Evolutionary conservation across 2,113 vertebrate genomes (phyloP).

Genomic region (Chelonoidis abingdonii): DNA sequence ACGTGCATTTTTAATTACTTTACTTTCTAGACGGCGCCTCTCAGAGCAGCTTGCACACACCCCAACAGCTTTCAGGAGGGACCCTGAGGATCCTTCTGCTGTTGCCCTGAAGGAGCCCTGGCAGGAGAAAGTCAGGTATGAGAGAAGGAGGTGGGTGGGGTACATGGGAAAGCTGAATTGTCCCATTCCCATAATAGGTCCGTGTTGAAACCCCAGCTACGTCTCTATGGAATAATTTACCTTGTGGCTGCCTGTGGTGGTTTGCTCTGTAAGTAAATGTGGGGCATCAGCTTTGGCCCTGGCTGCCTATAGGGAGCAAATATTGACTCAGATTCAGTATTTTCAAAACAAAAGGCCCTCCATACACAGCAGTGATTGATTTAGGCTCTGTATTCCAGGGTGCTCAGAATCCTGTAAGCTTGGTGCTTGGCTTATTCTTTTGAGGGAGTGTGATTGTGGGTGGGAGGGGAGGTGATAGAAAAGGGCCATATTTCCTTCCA

Average conservation of each 20-base stretch:
- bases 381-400: background rate
- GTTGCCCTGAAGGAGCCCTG: constrained; percentile 98
- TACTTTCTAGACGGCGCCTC: constrained; percentile 84
- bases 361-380: background rate
- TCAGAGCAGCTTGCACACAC: constrained; percentile 95
- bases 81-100: constrained; percentile 95
- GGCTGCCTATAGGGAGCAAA: rapidly evolving
- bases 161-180: rapidly evolving
- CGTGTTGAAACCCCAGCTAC: rapidly evolving
- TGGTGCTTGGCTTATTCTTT: background rate
- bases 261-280: rapidly evolving
- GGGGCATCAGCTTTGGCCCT: rapidly evolving
- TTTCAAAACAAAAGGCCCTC: background rate
- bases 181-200: rapidly evolving
- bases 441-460: background rate
- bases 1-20: rapidly evolving
- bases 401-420: background rate
- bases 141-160: background rate
- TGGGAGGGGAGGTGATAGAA: background rate
- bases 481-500: background rate
- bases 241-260: background rate
- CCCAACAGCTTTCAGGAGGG: constrained; percentile 91
- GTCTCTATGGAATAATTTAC: rapidly evolving
- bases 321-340: rapidly evolving
- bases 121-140: constrained; percentile 96